A percentile compares a stretch with the other conserved stretches of the same genome.
These are phyloP conservation scores for Eupsilia transversa DNA, from an alignment of 2,888 invertebrate genomes.

Conservation along the genomic window DNA sequence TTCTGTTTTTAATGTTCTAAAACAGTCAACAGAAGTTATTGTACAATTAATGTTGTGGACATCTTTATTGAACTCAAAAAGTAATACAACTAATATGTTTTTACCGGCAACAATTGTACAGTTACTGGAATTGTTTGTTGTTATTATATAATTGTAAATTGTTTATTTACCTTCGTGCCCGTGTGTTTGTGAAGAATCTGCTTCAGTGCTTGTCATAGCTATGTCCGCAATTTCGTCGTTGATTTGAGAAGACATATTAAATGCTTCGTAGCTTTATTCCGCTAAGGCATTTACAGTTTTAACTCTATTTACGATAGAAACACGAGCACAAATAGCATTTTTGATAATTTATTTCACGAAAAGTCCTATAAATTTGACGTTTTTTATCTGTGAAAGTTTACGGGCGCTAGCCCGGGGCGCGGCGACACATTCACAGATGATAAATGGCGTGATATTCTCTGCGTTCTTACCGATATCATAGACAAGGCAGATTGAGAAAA, in stretches of 20 bases:
- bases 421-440: slow-evolving; percentile 43
- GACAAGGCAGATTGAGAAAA: background rate
- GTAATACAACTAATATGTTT: background rate
- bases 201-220: slow-evolving; percentile 82
- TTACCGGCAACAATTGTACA: slow-evolving; percentile 9
- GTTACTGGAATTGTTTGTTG: slow-evolving; percentile 51
- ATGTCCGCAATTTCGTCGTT: slow-evolving; percentile 82
- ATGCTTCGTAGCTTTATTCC: slow-evolving; percentile 20
- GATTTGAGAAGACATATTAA: slow-evolving; percentile 76
- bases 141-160: slow-evolving; percentile 66
- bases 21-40: background rate
- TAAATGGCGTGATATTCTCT: slow-evolving; percentile 23
- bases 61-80: background rate
- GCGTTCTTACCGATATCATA: background rate
- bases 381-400: slow-evolving; percentile 47
- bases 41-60: background rate
- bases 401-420: too few relatives aligned
- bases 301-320: slow-evolving; percentile 25
- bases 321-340: slow-evolving; percentile 34
- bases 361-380: slow-evolving; percentile 39
- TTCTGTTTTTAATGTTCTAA: background rate
- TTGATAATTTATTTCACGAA: slow-evolving; percentile 17
- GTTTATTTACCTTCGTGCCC: slow-evolving; percentile 86
- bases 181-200: slow-evolving; percentile 85
- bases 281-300: slow-evolving; percentile 25